Percentiles rank a stretch among this genome's conserved stretches.
Evolutionary conservation across 2,797 vertebrate genomes (phyloP).

Genomic region (Argya squamiceps): DNA sequence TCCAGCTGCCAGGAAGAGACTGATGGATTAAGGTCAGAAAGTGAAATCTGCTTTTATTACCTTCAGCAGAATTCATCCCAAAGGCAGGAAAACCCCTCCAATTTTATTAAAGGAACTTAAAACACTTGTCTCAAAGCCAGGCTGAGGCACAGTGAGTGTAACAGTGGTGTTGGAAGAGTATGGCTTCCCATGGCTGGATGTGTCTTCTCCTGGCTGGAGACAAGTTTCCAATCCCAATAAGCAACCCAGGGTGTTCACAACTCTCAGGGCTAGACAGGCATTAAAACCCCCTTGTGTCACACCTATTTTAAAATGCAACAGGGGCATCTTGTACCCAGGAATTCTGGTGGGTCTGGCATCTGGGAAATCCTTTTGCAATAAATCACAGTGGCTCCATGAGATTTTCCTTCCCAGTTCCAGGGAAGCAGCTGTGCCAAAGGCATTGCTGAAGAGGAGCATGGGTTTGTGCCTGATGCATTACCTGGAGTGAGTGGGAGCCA

Average conservation of each 20-base stretch:
- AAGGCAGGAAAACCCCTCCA: neutral
- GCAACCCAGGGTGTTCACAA: neutral
- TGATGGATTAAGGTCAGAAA: neutral
- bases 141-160: neutral
- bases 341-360: no score
- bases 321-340: neutral
- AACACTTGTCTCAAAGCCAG: neutral
- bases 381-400: neutral
- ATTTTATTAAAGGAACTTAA: neutral
- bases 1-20: neutral
- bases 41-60: neutral
- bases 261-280: neutral
- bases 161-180: neutral
- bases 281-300: neutral
- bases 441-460: fast-evolving
- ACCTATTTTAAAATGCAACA: neutral
- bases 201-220: neutral
- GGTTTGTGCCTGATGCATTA: neutral
- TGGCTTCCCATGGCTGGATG: neutral
- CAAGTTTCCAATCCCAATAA: neutral
- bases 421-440: neutral
- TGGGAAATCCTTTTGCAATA: neutral
- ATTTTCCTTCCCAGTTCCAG: neutral
- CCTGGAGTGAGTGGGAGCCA: fast-evolving
- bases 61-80: neutral